A percentile compares a stretch with the other conserved stretches of the same genome.
phyloP scores from a whole-genome alignment of 2,888 invertebrate species.

The Sympetrum striolatum region DNA sequence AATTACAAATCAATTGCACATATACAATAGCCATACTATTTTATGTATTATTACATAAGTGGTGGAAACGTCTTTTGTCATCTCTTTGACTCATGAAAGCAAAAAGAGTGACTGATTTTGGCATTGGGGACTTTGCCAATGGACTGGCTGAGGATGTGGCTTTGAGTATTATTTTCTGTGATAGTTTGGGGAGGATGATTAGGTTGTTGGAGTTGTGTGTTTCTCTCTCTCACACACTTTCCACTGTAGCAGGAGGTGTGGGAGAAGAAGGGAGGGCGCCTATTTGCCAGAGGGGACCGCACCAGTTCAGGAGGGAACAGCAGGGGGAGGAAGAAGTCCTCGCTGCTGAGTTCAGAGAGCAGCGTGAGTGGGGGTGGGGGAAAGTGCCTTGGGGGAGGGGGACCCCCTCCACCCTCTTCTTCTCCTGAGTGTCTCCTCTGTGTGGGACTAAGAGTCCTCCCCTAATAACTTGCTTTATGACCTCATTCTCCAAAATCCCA shows the following conservation, averaged over 20 bases:
- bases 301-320: conserved; percentile 60
- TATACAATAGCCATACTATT: too few species aligned
- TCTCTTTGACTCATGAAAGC: background rate
- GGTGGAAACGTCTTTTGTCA: too few species aligned
- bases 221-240: conserved; percentile 40
- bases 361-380: conserved; percentile 51
- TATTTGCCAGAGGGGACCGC: conserved; percentile 66
- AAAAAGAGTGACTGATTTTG: background rate
- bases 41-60: too few species aligned
- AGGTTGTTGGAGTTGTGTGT: background rate
- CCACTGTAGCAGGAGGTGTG: conserved; percentile 55
- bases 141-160: background rate
- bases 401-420: conserved; percentile 25
- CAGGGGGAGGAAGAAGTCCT: conserved; percentile 52
- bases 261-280: conserved; percentile 65
- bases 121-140: background rate
- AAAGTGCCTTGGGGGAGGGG: conserved; percentile 21
- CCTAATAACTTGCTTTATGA: background rate
- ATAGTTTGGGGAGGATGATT: background rate
- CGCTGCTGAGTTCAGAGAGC: conserved; percentile 52
- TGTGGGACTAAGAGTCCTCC: conserved; percentile 31
- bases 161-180: background rate
- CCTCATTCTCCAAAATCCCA: background rate
- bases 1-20: too few species aligned
- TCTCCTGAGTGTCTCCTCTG: conserved; percentile 39